Percentiles rank a stretch among this genome's conserved stretches.
Conservation (phyloP, 1,140 invertebrate species). For the Vollenhovia emeryi region DNA sequence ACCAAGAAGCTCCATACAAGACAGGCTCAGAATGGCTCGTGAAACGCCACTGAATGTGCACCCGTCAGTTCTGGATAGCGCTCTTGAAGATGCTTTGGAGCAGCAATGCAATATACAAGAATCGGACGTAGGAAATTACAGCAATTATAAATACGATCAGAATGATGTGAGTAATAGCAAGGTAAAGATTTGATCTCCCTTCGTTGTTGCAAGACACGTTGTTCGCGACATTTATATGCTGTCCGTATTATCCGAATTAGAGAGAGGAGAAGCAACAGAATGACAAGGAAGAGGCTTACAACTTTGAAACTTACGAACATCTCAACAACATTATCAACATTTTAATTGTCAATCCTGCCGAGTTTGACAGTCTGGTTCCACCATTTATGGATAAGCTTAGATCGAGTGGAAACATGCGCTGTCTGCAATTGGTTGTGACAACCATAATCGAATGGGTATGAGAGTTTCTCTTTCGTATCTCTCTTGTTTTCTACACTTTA, state of each 20-base stretch:
- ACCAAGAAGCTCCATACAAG: slow-evolving; percentile 72
- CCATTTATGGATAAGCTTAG: slow-evolving; percentile 86
- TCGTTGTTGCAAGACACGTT: neutral
- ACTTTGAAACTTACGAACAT: slow-evolving; percentile 80
- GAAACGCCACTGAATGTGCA: slow-evolving; percentile 44
- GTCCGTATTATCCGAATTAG: neutral
- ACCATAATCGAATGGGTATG: slow-evolving; percentile 88
- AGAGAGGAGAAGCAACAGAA: slow-evolving; percentile 36
- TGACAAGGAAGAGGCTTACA: slow-evolving; percentile 62
- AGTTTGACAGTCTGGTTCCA: slow-evolving; percentile 86
- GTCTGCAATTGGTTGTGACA: slow-evolving; percentile 85
- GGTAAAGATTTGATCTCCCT: neutral
- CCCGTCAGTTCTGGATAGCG: neutral
- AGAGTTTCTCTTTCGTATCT: neutral
- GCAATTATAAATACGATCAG: slow-evolving; percentile 68
- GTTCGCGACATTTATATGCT: neutral
- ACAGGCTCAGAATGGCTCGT: slow-evolving; percentile 73
- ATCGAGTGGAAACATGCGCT: slow-evolving; percentile 84
- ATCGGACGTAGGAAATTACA: slow-evolving; percentile 64
- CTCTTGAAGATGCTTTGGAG: slow-evolving; percentile 47
- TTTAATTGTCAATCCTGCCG: slow-evolving; percentile 87
- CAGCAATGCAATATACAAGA: slow-evolving; percentile 71
- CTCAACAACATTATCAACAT: slow-evolving; percentile 87
- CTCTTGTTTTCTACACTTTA: slow-evolving; percentile 6
- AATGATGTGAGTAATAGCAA: slow-evolving; percentile 41